phyloP scores from a whole-genome alignment of 2,888 invertebrate genomes.

The Lamellibrachia columna region DNA sequence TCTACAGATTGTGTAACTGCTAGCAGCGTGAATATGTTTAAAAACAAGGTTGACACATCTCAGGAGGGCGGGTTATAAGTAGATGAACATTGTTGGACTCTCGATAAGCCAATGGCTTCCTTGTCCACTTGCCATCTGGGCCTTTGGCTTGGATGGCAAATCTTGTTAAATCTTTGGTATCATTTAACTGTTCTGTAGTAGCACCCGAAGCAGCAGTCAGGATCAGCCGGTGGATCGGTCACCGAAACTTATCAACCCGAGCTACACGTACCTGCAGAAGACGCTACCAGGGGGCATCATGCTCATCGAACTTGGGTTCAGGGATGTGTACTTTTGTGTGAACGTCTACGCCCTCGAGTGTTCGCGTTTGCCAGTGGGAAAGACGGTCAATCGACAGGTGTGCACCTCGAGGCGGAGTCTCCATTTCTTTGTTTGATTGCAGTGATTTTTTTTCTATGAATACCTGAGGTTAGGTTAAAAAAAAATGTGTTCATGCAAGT shows the following conservation, averaged over 20 bases:
- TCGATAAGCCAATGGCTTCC: too few species aligned
- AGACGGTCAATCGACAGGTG: conserved; percentile 56
- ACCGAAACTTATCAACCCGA: conserved; percentile 23
- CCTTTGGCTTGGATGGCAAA: background rate
- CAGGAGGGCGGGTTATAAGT: too few species aligned
- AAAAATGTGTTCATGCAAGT: background rate
- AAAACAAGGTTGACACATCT: too few species aligned
- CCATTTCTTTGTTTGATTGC: background rate
- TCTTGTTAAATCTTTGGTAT: background rate
- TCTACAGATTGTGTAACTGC: too few species aligned
- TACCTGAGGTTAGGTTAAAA: background rate
- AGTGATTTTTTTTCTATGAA: conserved; percentile 13
- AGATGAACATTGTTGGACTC: too few species aligned
- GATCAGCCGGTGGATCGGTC: background rate
- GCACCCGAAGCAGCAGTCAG: conserved; percentile 18
- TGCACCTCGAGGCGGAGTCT: conserved; percentile 21
- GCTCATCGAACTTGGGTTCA: conserved; percentile 75
- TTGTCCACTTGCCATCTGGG: too few species aligned
- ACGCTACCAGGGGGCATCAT: conserved; percentile 76
- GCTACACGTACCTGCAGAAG: conserved; percentile 71
- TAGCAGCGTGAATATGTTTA: too few species aligned
- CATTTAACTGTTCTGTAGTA: background rate
- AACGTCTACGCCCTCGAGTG: conserved; percentile 77
- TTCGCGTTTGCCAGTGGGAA: conserved; percentile 63
- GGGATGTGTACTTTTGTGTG: conserved; percentile 78